Percentiles rank a stretch among this genome's conserved stretches.
phyloP scores from a whole-genome alignment of 2,797 vertebrate genomes.

The Notamacropus eugenii region DNA sequence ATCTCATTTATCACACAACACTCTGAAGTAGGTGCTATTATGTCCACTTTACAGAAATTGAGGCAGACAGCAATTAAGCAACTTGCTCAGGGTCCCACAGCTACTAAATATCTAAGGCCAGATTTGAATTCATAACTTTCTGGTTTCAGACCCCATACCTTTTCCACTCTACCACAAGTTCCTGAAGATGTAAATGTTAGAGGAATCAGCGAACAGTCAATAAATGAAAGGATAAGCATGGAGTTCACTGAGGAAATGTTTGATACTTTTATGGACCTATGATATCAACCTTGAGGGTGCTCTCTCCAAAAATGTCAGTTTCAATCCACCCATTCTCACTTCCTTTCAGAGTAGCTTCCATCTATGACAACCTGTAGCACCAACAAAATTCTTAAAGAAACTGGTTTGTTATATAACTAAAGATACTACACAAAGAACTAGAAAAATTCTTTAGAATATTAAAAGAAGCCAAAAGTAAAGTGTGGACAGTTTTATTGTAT shows the following conservation, averaged over 20 bases:
- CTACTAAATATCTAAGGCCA: background rate
- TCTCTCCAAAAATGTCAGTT: background rate
- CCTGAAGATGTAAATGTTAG: background rate
- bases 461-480: background rate
- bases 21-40: background rate
- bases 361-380: background rate
- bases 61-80: background rate
- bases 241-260: background rate
- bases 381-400: background rate
- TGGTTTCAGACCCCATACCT: too few relatives aligned
- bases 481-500: background rate
- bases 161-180: background rate
- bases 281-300: background rate
- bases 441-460: background rate
- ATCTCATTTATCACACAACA: background rate
- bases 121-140: background rate
- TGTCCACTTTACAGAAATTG: background rate
- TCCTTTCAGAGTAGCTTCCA: background rate
- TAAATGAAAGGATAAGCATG: background rate
- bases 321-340: too few relatives aligned
- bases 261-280: background rate
- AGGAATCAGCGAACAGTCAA: background rate
- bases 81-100: background rate
- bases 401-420: background rate
- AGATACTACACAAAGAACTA: background rate